Evolutionary conservation across 1,140 invertebrate genomes (phyloP), one percentile per base, ranked within the genome.

Genomic region (Steinernema khuongi): DNA sequence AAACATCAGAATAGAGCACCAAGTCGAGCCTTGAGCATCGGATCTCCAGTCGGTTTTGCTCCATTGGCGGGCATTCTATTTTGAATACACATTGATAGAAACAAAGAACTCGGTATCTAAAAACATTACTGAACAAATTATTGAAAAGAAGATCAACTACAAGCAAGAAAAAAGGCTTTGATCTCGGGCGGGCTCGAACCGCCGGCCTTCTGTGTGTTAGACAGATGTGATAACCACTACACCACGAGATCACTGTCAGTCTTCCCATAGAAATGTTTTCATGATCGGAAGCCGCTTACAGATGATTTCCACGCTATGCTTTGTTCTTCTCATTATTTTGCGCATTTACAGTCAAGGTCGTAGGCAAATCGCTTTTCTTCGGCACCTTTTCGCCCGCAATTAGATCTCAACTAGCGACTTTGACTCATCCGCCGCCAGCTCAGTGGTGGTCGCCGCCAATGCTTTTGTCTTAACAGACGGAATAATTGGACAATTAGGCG

Each of bases 141-240:
- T 41, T 7, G 7, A 41, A 41, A 41, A n/a, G n/a, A 60, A 60
- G 26, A 14, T 17, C 26, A 60, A 60, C n/a, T n/a, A n/a, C n/a
- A n/a, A n/a, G n/a, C n/a, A n/a, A 26, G 7, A 17, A 60, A 60
- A 60, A 14, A 60, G 4, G 14, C 4, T 4, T 22, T 74, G 74
- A 74, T 75, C 74, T 74, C 74, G 74, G 74, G 74, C 74, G 74
- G 74, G 74, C 74, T 74, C 50, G 74, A 74, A 74, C 74, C 74
- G 68, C 74, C 74, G 73, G 31, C 74, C 74, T 74, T 74, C 73
- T 74, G 74, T 72, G 74, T 74, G 74, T 74, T 74, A 74, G 73
- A 72, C 74, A 74, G 74, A 74, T 72, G 74, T 74, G 74, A 74
- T 74, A 74, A 74, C 74, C 74, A 72, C 71, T 72, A 72, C 71